Evolutionary conservation across 1,140 invertebrate genomes (phyloP).

Genomic region (Drosophila kanapiae): DNA sequence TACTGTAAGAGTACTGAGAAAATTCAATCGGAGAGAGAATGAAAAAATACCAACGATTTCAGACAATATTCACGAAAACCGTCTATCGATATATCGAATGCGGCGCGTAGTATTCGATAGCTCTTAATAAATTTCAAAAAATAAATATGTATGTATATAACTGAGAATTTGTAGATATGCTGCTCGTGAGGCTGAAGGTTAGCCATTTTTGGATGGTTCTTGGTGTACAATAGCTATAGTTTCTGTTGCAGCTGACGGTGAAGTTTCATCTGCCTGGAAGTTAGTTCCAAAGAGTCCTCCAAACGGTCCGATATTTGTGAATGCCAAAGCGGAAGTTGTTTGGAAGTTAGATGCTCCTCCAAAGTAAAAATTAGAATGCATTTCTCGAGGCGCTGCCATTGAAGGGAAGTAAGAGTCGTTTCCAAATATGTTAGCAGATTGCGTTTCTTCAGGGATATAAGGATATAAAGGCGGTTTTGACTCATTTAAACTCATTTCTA

Average conservation of each 20-base stretch:
- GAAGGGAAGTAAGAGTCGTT: not conserved
- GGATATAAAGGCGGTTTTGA: too few relatives aligned
- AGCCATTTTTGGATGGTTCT: not conserved
- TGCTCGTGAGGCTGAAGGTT: not conserved
- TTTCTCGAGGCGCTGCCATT: not conserved
- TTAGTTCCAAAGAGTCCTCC: too few relatives aligned
- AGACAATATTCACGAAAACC: not conserved
- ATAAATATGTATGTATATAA: constrained; percentile 2
- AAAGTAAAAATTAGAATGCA: too few relatives aligned
- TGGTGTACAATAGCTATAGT: too few relatives aligned
- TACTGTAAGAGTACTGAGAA: not conserved
- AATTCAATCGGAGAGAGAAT: constrained; percentile 6
- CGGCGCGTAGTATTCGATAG: not conserved
- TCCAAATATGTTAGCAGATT: not conserved
- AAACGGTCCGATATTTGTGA: too few relatives aligned
- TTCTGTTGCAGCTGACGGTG: too few relatives aligned
- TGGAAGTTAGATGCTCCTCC: too few relatives aligned
- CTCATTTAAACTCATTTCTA: too few relatives aligned
- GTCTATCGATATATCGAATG: constrained; percentile 18
- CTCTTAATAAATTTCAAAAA: not conserved
- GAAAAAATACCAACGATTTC: not conserved
- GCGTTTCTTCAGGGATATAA: too few relatives aligned
- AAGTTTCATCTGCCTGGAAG: not conserved
- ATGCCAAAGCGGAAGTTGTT: too few relatives aligned
- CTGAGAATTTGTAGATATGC: not conserved